Percentiles rank a stretch among this genome's conserved stretches.
phyloP scores from a whole-genome alignment of 2,797 vertebrate species.

The Gouania willdenowi region DNA sequence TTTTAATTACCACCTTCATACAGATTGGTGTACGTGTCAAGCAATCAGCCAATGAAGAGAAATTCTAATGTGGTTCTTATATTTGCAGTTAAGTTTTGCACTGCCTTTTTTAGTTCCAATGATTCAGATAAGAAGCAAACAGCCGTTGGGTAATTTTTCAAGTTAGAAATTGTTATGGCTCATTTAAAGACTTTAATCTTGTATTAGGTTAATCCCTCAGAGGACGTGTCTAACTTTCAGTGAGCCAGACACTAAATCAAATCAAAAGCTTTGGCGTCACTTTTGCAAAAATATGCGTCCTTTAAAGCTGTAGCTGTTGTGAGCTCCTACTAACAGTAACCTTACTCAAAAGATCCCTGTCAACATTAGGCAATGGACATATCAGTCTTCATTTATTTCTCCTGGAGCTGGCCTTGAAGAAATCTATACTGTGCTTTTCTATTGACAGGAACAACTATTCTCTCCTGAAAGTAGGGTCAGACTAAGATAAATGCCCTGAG shows the following conservation, averaged over 20 bases:
- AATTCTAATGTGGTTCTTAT: too few species aligned
- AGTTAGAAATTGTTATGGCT: conserved; percentile 1
- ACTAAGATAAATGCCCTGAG: conserved; percentile 44
- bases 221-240: conserved; percentile 20
- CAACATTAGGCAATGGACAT: conserved; percentile 25
- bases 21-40: too few species aligned
- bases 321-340: conserved; percentile 34
- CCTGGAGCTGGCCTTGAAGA: conserved; percentile 8
- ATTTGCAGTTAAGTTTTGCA: too few species aligned
- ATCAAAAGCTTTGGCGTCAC: conserved; percentile 14
- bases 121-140: conserved; percentile 22
- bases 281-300: conserved; percentile 25
- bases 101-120: conserved; percentile 39
- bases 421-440: conserved; percentile 57
- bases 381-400: conserved; percentile 58
- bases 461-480: conserved; percentile 33
- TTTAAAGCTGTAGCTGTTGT: not conserved
- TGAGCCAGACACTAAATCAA: conserved; percentile 23
- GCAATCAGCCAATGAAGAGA: too few species aligned
- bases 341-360: conserved; percentile 41
- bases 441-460: conserved; percentile 52
- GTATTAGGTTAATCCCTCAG: conserved; percentile 18
- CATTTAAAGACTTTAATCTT: conserved; percentile 27
- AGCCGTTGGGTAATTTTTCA: conserved; percentile 16
- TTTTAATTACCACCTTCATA: too few species aligned